Base-by-base conservation (phyloP, 2,797 vertebrate genomes). In the Todus mexicanus region DNA sequence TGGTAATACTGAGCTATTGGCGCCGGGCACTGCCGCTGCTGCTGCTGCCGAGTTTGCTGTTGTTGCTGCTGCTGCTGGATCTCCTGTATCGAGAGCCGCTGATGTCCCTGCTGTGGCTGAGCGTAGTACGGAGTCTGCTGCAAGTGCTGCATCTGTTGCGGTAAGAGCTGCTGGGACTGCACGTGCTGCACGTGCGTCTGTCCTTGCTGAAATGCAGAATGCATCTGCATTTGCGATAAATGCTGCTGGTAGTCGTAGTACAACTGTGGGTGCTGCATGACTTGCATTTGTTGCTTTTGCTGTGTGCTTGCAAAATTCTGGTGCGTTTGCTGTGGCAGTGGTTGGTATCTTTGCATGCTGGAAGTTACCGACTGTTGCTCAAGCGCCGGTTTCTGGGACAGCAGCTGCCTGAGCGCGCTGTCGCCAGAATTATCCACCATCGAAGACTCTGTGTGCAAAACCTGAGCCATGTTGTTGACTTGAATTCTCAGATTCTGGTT, bases 401-500 rank as follows among this genome's bases (percentile, higher is more conserved):
- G 97, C 80, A 98, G 90, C 84, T 98, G 98, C 86, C 98, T 96
- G 89, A 98, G 98, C 1, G 98, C 97, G 3, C 97, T 98, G 88
- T 98, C 98, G 3, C 96, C 87, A 5, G 96, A 69, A 37, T 94
- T 95, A 45, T 98, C 98, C 89, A 96, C 96, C 91, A 97, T 96
- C 0, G 97, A 93, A 6, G 98, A 95, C 90, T 98, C 97, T 0
- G 97, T 80, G 48, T 97, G 97, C 91, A 98, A 93, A 92, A 97
- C 96, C 96, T 98, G 98, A 96, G 98, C 97, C 95, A 97, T 97
- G 33, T 97, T 98, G 89, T 98, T 98, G 80, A 98, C 97, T 90
- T 98, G 97, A 87, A 98, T 97, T 37, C 98, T 97, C 92, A 98
- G 96, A 92, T 98, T 98, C 91, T 98, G 98, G 92, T 97, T 98